Evolutionary conservation across 2,113 vertebrate species (phyloP), one percentile per base, ranked within the genome.

Genomic region (Atlantisia rogersi): DNA sequence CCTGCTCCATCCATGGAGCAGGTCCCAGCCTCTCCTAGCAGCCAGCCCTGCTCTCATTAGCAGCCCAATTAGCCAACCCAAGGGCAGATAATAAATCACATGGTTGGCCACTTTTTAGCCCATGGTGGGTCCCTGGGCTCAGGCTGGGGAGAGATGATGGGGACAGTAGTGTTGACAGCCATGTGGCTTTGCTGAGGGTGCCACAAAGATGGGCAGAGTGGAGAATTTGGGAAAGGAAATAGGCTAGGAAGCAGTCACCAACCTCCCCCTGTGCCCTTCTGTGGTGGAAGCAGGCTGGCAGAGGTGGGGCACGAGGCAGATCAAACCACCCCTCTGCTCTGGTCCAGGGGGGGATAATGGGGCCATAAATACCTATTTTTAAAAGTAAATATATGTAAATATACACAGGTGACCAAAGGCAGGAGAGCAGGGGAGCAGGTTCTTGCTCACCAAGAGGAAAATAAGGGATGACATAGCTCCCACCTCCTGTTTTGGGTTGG

Each of bases 221-320:
- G 26, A 35, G 56, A 71, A 53, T 56, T 75, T 44, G 65, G 56
- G 77, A 31, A 55, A 21, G 50, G 60, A 12, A 67, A 46, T 3
- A 26, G 46, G 68, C 55, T 25, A 12, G 46, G 25, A 39, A 65
- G 67, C 15, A n/a, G 53, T 44, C 11, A 3, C 18, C 42, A 24
- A 9, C 2, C 31, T 37, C 11, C 20, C n/a, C 28, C 44, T n/a
- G 25, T 3, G 12, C 35, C 32, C 37, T 67, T 32, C 44, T 32
- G 32, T 0, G 1, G 37, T 0, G 5, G 58, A 32, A 3, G 2
- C 22, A 55, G 42, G 15, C 7, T 48, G 44, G 32, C 6, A 7
- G 35, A 73, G 20, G n/a, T 14, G 29, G 12, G n/a, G 25, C 31
- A 52, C 0, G 4, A 60, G 70, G 53, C 1, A 16, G 68, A 35